Base-by-base conservation (phyloP, 2,113 vertebrate genomes). In the Astur gentilis region DNA sequence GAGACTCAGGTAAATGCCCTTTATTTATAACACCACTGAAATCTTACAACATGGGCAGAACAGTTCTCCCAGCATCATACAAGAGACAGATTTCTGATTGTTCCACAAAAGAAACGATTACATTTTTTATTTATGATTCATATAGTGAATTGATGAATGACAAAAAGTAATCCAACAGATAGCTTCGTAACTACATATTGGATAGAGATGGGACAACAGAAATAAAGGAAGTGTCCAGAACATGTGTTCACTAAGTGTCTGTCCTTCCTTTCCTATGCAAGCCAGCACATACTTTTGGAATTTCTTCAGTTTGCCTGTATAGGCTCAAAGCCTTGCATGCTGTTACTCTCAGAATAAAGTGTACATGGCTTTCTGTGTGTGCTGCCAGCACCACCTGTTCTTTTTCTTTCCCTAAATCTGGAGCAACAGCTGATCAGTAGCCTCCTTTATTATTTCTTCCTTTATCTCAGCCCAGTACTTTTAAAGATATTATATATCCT, bases 221-320 rank as follows among this genome's bases (percentile, higher is more conserved):
- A 90, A 69, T 38, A 65, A 89, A 76, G 19, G 7, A 81, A 76
- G 3, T 8, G 8, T 40, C 40, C 36, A 42, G 25, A 83, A 52
- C 32, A 72, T 0, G 0, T 26, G 1, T 72, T 81, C 2, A 0
- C 7, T 60, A 52, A 38, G 7, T 13, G 32, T 55, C 38, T 45
- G 31, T 57, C 14, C 22, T 61, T 61, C 14, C 20, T 65, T 45
- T 65, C 19, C 64, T 16, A 42, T 14, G 7, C 8, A 3, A 58
- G 21, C 8, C 15, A 54, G 16, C 13, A 73, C 5, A 65, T 25
- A 50, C 10, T 61, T 83, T 26, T 14, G 17, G 17, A 62, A 71
- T 89, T 80, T 86, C 31, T 83, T 83, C 54, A 29, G 9, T 85
- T 83, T 88, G 15, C 29, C 16, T 47, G 11, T 15, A 47, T 8